Conservation (phyloP, 2,113 vertebrate genomes). For the Dascyllus trimaculatus region DNA sequence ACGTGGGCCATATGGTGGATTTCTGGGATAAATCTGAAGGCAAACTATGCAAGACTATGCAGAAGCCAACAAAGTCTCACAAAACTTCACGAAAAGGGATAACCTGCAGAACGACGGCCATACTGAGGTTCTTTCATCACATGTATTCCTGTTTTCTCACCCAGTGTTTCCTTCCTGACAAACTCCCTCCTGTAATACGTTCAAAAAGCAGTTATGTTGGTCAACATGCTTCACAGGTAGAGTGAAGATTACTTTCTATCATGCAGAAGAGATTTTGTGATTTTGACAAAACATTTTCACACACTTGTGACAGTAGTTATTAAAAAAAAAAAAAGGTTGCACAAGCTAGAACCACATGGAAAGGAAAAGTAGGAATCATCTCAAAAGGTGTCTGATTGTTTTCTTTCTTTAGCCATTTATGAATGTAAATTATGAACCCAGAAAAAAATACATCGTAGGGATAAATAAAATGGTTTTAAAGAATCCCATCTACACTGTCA, state of each 20-base stretch:
- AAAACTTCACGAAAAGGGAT: constrained; percentile 39
- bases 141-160: too few species aligned
- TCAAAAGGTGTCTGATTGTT: not conserved
- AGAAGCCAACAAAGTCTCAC: constrained; percentile 26
- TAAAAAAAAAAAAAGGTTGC: too few species aligned
- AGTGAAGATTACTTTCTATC: too few species aligned
- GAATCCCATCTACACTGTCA: not conserved
- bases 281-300: too few species aligned
- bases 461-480: not conserved
- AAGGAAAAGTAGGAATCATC: not conserved
- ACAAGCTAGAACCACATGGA: not conserved
- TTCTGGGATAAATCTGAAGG: constrained; percentile 16
- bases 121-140: too few species aligned
- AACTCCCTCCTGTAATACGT: too few species aligned
- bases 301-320: too few species aligned
- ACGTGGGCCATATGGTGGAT: constrained; percentile 51
- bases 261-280: too few species aligned
- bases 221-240: too few species aligned
- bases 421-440: not conserved
- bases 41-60: constrained; percentile 1
- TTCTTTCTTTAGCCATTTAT: constrained; percentile 3
- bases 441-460: not conserved
- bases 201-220: too few species aligned
- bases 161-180: too few species aligned
- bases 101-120: not conserved